These are phyloP conservation scores for Cyanocitta stelleri DNA, from an alignment of 2,113 vertebrate species.

Conservation along the genomic window DNA sequence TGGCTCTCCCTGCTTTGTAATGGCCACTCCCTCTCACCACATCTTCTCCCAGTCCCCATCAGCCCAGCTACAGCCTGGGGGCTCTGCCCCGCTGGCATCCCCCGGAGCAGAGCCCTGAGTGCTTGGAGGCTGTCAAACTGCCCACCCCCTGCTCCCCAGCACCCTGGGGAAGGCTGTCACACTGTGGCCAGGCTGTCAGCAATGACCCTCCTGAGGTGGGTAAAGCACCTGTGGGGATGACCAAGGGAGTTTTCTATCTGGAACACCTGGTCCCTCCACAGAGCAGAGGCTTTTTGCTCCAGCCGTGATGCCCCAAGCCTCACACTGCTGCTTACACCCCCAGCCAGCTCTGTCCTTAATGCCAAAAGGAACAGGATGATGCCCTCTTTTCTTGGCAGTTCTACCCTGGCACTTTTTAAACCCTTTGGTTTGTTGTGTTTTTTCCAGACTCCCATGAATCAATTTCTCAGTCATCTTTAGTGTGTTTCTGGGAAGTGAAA, in stretches of 20 bases:
- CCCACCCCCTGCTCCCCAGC: not conserved
- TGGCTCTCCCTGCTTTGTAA: not conserved
- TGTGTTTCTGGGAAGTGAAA: slow-evolving; percentile 45
- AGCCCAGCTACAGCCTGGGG: not conserved
- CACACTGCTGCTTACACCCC: not conserved
- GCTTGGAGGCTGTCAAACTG: no score
- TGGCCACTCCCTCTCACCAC: fast-evolving
- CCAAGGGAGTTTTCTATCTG: not conserved
- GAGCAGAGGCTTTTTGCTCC: not conserved
- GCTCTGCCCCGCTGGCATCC: not conserved
- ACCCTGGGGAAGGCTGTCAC: not conserved
- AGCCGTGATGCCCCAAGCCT: not conserved
- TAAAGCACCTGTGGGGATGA: not conserved
- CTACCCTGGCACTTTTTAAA: not conserved
- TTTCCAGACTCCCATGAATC: not conserved
- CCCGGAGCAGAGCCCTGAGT: no score
- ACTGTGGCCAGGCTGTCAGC: not conserved
- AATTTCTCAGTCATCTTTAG: not conserved
- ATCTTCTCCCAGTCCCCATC: not conserved
- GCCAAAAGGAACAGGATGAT: not conserved
- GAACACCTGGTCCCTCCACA: not conserved
- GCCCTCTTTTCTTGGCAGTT: not conserved
- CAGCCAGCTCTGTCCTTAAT: not conserved
- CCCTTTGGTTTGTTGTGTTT: not conserved
- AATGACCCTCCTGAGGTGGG: no score